Conservation (phyloP, 2,797 vertebrate genomes). For the Telmatherina bonti region DNA sequence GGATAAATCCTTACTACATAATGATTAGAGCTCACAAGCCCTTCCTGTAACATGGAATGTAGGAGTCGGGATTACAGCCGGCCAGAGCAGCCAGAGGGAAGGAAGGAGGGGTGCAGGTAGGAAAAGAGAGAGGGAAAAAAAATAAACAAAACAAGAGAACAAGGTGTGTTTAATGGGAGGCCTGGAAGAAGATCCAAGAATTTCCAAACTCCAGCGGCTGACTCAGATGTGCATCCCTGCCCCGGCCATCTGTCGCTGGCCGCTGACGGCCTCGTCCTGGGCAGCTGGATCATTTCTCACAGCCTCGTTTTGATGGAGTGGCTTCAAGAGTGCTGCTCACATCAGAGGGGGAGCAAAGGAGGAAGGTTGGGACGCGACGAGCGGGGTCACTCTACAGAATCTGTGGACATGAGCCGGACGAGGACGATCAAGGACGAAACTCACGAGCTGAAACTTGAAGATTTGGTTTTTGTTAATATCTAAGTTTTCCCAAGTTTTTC, state of each 20-base stretch:
- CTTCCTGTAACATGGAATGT: slow-evolving; percentile 80
- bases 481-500: slow-evolving; percentile 32
- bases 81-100: slow-evolving; percentile 62
- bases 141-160: slow-evolving; percentile 17
- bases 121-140: not conserved
- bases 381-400: slow-evolving; percentile 51
- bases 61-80: slow-evolving; percentile 82
- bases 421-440: slow-evolving; percentile 10
- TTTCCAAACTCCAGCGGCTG: slow-evolving; percentile 47
- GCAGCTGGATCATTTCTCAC: slow-evolving; percentile 56
- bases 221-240: slow-evolving; percentile 42
- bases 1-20: slow-evolving; percentile 87
- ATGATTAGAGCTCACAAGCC: slow-evolving; percentile 86
- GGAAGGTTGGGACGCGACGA: slow-evolving; percentile 31
- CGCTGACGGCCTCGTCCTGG: slow-evolving; percentile 27
- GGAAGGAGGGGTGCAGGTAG: slow-evolving; percentile 57
- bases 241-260: slow-evolving; percentile 62
- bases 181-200: slow-evolving; percentile 20
- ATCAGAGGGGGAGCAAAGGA: slow-evolving; percentile 31
- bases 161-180: slow-evolving; percentile 36
- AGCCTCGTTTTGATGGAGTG: slow-evolving; percentile 64
- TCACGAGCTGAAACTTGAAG: slow-evolving; percentile 24
- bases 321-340: slow-evolving; percentile 4
- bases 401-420: slow-evolving; percentile 19
- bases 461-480: slow-evolving; percentile 19